Conservation (phyloP, 2,888 invertebrate species). For the Agriopis leucophaearia region DNA sequence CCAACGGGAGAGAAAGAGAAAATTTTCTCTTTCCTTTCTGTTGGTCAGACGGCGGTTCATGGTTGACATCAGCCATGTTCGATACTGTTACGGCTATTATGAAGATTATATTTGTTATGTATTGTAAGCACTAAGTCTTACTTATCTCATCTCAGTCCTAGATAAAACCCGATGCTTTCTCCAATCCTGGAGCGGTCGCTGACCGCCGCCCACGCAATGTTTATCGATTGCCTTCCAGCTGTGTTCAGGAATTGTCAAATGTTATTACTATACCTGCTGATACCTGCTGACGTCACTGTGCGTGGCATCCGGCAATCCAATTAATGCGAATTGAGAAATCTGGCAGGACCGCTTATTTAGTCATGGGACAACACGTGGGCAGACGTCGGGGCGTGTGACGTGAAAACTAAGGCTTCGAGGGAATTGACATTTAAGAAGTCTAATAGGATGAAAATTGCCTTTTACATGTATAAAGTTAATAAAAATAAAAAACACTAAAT, state of each 20-base stretch:
- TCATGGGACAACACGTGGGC: slow-evolving; percentile 42
- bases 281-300: slow-evolving; percentile 40
- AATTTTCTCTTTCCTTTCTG: too few relatives aligned
- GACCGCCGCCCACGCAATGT: slow-evolving; percentile 61
- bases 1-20: too few relatives aligned
- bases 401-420: slow-evolving; percentile 32
- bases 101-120: slow-evolving; percentile 1
- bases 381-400: slow-evolving; percentile 22
- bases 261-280: slow-evolving; percentile 29
- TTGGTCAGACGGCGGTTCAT: too few relatives aligned
- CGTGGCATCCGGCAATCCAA: slow-evolving; percentile 46
- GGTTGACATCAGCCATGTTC: too few relatives aligned
- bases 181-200: slow-evolving; percentile 55
- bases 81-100: too few relatives aligned
- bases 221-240: slow-evolving; percentile 55
- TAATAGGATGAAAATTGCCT: slow-evolving; percentile 12
- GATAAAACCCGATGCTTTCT: slow-evolving; percentile 29
- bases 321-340: slow-evolving; percentile 46
- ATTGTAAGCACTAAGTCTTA: not conserved
- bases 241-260: slow-evolving; percentile 42
- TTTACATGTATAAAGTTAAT: not conserved
- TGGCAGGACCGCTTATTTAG: slow-evolving; percentile 42
- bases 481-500: too few relatives aligned
- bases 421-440: slow-evolving; percentile 25
- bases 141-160: slow-evolving; percentile 1